These are phyloP conservation scores for Clarias laeviceps DNA, from an alignment of 2,797 vertebrate species.

Conservation along the genomic window DNA sequence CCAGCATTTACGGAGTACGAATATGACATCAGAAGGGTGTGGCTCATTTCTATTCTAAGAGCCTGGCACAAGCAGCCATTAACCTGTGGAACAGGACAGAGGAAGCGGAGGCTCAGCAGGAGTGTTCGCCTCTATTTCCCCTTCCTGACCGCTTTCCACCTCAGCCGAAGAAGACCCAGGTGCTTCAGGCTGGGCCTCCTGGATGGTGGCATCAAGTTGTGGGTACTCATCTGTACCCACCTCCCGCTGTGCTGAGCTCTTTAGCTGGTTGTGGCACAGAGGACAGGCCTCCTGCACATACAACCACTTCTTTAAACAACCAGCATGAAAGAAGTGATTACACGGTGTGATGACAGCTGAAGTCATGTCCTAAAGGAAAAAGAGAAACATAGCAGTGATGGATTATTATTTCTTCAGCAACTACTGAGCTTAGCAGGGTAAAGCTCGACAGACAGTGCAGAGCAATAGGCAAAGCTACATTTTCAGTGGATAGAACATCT, in stretches of 20 bases:
- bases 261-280: constrained; percentile 93
- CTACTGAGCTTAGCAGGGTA: background rate
- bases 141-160: background rate
- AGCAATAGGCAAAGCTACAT: background rate
- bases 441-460: background rate
- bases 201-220: constrained; percentile 19
- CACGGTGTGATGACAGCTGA: constrained; percentile 96
- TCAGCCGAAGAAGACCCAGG: background rate
- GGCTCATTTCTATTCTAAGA: constrained; percentile 25
- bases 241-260: constrained; percentile 77
- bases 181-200: constrained; percentile 21
- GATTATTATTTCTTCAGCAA: background rate
- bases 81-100: constrained; percentile 35
- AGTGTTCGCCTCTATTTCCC: background rate
- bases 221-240: constrained; percentile 8
- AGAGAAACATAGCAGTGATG: background rate
- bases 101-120: background rate
- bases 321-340: constrained; percentile 98
- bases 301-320: constrained; percentile 98
- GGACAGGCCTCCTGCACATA: constrained; percentile 98
- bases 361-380: constrained; percentile 86
- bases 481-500: background rate
- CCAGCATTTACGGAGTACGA: constrained; percentile 34
- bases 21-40: constrained; percentile 37
- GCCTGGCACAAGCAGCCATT: constrained; percentile 5